phyloP scores from a whole-genome alignment of 2,797 vertebrate species.

The Agapornis canus region DNA sequence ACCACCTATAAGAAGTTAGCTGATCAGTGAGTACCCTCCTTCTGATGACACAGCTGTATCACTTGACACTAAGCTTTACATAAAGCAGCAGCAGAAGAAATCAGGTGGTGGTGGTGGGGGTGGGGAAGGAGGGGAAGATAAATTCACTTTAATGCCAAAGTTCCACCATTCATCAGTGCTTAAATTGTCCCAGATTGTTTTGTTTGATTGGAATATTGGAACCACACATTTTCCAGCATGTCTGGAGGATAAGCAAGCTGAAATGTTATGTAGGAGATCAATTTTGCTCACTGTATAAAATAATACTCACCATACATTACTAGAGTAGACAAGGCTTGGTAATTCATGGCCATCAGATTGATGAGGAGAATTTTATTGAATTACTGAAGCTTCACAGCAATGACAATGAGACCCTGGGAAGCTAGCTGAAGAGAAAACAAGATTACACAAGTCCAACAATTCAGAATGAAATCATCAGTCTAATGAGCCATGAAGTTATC shows the following conservation, averaged over 20 bases:
- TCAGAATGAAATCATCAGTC: constrained; percentile 70
- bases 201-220: neutral
- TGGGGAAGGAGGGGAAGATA: neutral
- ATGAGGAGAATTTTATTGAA: constrained; percentile 58
- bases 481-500: constrained; percentile 73
- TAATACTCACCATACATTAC: neutral
- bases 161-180: neutral
- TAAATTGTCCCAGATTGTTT: neutral
- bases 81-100: neutral
- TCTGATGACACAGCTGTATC: neutral
- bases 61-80: neutral
- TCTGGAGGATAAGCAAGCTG: neutral
- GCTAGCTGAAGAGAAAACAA: constrained; percentile 75
- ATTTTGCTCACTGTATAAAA: constrained; percentile 37
- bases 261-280: neutral
- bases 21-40: neutral
- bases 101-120: neutral
- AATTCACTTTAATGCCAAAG: neutral
- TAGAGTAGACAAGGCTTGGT: constrained; percentile 23
- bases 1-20: neutral
- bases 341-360: constrained; percentile 43
- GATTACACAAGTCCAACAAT: constrained; percentile 76
- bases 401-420: constrained; percentile 73
- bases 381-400: constrained; percentile 61
- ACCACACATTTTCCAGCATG: neutral